Base-by-base conservation (phyloP, 2,888 invertebrate genomes). In the Tetropium fuscum region DNA sequence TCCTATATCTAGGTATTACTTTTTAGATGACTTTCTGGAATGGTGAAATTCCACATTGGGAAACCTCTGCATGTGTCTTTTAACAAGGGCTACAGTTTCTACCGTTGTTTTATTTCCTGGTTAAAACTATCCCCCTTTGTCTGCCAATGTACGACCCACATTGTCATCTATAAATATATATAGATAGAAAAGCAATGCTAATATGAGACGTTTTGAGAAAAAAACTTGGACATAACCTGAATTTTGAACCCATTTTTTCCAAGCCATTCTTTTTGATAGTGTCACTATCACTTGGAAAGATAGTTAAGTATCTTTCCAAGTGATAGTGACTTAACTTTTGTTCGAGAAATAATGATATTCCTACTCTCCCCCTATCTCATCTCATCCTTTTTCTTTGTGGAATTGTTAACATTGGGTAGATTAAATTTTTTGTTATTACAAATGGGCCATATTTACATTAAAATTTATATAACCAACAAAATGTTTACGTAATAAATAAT, bases 91-190 rank as follows among this genome's bases (percentile, higher is more conserved):
- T 13, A 36, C 15, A 36, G 15, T 13, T n/a, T 36, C 53, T 1
- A n/a, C 32, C n/a, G 2, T 10, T 19, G 41, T 53, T 41, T 53
- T 53, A 40, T 53, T 53, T 18, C 32, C 53, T 25, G 43, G 43
- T 18, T 13, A 11, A 5, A 3, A 10, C 41, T 43, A 15, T 16
- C 53, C 53, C 19, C 53, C 27, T 30, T 25, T 53, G 30, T 53
- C 53, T 27, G 13, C 30, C 41, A 18, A n/a, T 40, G 13, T 18
- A 41, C 22, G 4, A 10, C 5, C 30, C 53, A 25, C 7, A 18
- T 15, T 7, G n/a, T 10, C 41, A 15, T 41, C 43, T 53, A 36
- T 36, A 15, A 7, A 13, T 11, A 36, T 13, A 36, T 5, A 15
- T 15, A 36, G 3, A 5, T 5, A 22, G 22, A 22, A 22, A 3